These are phyloP conservation scores for Sander lucioperca DNA, from an alignment of 2,113 vertebrate species.

Conservation along the genomic window DNA sequence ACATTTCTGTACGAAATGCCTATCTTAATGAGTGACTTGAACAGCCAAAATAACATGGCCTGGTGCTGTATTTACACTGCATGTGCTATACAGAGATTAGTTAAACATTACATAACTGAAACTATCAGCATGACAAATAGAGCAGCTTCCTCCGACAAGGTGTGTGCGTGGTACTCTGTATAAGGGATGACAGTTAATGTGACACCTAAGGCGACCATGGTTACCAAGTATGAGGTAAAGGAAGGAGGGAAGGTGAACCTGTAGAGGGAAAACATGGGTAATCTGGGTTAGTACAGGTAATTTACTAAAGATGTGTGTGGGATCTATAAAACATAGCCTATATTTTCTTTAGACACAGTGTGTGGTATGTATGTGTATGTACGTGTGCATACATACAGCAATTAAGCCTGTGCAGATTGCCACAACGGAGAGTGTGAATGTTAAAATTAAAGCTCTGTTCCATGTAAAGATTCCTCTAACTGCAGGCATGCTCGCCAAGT, in stretches of 20 bases:
- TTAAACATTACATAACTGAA: constrained; percentile 57
- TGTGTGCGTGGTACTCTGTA: constrained; percentile 29
- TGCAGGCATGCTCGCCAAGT: constrained; percentile 23
- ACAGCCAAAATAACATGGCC: constrained; percentile 2
- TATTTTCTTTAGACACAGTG: not conserved
- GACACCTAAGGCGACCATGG: constrained; percentile 67
- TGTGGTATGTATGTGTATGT: not conserved
- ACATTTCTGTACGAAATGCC: not conserved
- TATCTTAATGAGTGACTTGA: not conserved
- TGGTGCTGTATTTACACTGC: constrained; percentile 27
- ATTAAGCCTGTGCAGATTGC: not conserved
- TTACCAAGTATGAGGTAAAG: constrained; percentile 53
- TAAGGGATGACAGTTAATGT: constrained; percentile 48
- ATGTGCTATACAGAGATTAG: constrained; percentile 47
- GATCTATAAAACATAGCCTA: too few species aligned
- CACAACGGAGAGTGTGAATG: not conserved
- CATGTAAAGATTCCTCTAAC: constrained; percentile 35
- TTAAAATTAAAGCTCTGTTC: constrained; percentile 32
- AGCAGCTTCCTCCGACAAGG: constrained; percentile 39
- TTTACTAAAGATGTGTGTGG: not conserved
- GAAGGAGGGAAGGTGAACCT: constrained; percentile 5
- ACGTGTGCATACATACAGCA: not conserved
- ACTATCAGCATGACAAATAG: constrained; percentile 39
- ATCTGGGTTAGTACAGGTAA: constrained; percentile 18
- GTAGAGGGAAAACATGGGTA: constrained; percentile 30